These are phyloP conservation scores for Accipiter cooperii DNA, from an alignment of 2,113 vertebrate species.

Conservation along the genomic window DNA sequence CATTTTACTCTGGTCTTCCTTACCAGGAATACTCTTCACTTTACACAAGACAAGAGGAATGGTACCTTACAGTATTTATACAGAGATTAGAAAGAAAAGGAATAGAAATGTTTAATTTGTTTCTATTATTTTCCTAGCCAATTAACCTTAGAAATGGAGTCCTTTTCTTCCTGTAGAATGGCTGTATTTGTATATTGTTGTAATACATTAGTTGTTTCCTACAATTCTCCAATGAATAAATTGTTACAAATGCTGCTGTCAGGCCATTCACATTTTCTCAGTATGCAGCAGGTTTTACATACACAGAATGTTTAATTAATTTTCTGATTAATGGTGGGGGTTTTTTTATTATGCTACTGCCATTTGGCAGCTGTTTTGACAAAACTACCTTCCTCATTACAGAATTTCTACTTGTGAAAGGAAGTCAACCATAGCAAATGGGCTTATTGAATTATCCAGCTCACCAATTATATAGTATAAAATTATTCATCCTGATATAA, in stretches of 20 bases:
- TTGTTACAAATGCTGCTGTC: slow-evolving; percentile 48
- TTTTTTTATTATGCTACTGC: slow-evolving; percentile 61
- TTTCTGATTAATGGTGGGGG: slow-evolving; percentile 72
- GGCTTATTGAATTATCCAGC: slow-evolving; percentile 78
- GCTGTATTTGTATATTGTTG: not conserved
- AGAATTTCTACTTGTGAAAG: slow-evolving; percentile 71
- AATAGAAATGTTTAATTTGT: not conserved
- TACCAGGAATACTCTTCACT: not conserved
- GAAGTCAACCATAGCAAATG: slow-evolving; percentile 73
- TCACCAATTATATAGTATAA: slow-evolving; percentile 78
- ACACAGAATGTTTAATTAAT: slow-evolving; percentile 72
- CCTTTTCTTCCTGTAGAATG: not conserved
- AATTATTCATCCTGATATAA: slow-evolving; percentile 80
- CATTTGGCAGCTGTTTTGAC: slow-evolving; percentile 76
- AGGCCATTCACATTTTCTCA: slow-evolving; percentile 56
- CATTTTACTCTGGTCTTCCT: not conserved
- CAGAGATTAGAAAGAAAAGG: not conserved
- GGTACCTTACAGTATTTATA: not conserved
- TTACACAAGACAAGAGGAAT: not conserved
- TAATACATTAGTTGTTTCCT: not conserved
- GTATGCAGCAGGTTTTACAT: slow-evolving; percentile 52
- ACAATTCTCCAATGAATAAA: slow-evolving; percentile 30
- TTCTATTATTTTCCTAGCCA: not conserved
- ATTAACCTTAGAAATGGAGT: not conserved
- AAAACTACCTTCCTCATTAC: slow-evolving; percentile 71